Conservation (phyloP, 2,888 invertebrate species). For the Drosophila longiperda region DNA sequence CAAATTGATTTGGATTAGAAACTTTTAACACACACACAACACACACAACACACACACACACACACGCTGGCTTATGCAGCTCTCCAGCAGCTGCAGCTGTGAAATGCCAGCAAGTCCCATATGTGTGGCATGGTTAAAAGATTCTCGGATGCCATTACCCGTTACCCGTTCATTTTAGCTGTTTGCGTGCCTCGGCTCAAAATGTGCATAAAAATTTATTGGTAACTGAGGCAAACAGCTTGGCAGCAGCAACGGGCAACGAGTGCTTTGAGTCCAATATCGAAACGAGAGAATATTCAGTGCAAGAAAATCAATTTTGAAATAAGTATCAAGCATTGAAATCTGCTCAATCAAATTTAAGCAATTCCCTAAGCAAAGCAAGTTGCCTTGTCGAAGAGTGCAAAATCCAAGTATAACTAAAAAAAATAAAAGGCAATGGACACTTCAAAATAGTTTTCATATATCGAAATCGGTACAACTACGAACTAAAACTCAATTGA, state of each 20-base stretch:
- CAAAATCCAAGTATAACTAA: neutral
- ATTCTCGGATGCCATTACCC: slow-evolving; percentile 40
- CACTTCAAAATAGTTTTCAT: neutral
- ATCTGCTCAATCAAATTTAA: slow-evolving; percentile 25
- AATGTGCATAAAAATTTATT: slow-evolving; percentile 70
- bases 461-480: neutral
- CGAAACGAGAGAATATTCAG: neutral
- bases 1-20: slow-evolving; percentile 84
- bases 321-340: slow-evolving; percentile 18
- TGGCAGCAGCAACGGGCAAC: slow-evolving; percentile 20
- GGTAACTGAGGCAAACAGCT: slow-evolving; percentile 17
- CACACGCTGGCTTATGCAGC: slow-evolving; percentile 5
- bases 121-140: slow-evolving; percentile 35
- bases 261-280: slow-evolving; percentile 26
- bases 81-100: neutral
- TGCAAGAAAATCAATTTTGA: slow-evolving; percentile 49
- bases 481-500: neutral
- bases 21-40: slow-evolving; percentile 58
- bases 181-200: slow-evolving; percentile 44
- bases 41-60: slow-evolving; percentile 29
- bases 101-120: slow-evolving; percentile 37
- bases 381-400: neutral
- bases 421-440: neutral
- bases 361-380: slow-evolving; percentile 17
- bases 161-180: slow-evolving; percentile 33